Evolutionary conservation across 2,888 invertebrate genomes (phyloP).

Genomic region (Ochropleura leucogaster): DNA sequence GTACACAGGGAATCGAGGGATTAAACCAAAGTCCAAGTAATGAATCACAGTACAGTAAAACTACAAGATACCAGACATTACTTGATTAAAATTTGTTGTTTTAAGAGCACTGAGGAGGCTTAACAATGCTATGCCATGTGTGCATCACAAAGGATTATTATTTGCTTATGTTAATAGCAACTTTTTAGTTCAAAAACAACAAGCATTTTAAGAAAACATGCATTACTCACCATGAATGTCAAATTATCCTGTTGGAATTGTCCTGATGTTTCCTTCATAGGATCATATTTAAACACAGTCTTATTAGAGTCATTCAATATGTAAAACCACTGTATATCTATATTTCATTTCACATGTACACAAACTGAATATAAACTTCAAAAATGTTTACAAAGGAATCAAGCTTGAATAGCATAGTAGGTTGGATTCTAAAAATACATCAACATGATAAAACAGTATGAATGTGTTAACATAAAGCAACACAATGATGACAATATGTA

Average conservation of each 20-base stretch:
- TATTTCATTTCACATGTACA: conserved; percentile 66
- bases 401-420: conserved; percentile 82
- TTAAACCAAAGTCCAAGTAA: conserved; percentile 19
- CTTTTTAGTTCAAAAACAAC: not conserved
- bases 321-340: conserved; percentile 66
- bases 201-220: conserved; percentile 14
- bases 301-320: conserved; percentile 66
- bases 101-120: not conserved
- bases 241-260: conserved; percentile 73
- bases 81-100: not conserved
- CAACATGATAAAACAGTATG: conserved; percentile 87
- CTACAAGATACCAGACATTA: not conserved
- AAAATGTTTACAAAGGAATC: conserved; percentile 85
- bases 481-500: conserved; percentile 83
- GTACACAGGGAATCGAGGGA: conserved; percentile 2
- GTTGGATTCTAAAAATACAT: conserved; percentile 88
- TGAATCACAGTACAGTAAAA: conserved; percentile 28
- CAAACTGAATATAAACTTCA: conserved; percentile 68
- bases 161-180: not conserved
- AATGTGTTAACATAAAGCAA: conserved; percentile 85
- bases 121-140: not conserved
- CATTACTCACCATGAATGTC: conserved; percentile 84
- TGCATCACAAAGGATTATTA: not conserved
- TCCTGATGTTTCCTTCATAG: conserved; percentile 75
- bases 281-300: conserved; percentile 75